A percentile compares a stretch with the other conserved stretches of the same genome.
Conservation (phyloP, 1,140 invertebrate genomes). For the Anastatus disparis region DNA sequence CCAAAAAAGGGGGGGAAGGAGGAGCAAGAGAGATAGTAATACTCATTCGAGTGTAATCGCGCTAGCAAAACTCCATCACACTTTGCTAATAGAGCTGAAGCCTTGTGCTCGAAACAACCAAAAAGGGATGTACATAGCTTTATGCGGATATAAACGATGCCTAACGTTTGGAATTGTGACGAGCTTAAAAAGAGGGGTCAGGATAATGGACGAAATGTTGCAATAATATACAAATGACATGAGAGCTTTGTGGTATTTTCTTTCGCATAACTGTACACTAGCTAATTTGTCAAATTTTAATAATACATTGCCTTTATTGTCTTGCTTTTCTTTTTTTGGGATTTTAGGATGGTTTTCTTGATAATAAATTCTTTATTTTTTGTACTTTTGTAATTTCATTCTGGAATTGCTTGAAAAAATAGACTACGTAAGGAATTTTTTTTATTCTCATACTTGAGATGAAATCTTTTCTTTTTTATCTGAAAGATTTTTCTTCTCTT, state of each 20-base stretch:
- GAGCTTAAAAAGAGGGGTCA: slow-evolving; percentile 54
- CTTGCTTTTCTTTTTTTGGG: no score
- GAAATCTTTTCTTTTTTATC: neutral
- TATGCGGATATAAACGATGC: slow-evolving; percentile 55
- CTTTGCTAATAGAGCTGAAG: slow-evolving; percentile 66
- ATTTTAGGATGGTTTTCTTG: no score
- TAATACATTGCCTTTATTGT: no score
- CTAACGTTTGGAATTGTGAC: slow-evolving; percentile 44
- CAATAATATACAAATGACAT: slow-evolving; percentile 47
- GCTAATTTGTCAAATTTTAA: no score
- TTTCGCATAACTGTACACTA: neutral
- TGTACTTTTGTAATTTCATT: no score
- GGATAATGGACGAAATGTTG: slow-evolving; percentile 54
- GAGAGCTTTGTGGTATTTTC: neutral
- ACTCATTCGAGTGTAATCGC: slow-evolving; percentile 68
- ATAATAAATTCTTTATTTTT: no score
- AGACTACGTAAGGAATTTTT: neutral
- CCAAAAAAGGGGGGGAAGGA: slow-evolving; percentile 35
- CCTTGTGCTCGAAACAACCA: slow-evolving; percentile 43
- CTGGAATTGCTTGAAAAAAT: neutral
- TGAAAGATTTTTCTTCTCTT: no score
- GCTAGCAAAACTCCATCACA: slow-evolving; percentile 69
- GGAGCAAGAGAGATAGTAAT: slow-evolving; percentile 57
- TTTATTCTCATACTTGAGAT: neutral
- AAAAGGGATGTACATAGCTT: slow-evolving; percentile 51